Percentiles rank a stretch among this genome's conserved stretches.
Evolutionary conservation across 2,888 invertebrate species (phyloP).

Genomic region (Cyaniris semiargus): DNA sequence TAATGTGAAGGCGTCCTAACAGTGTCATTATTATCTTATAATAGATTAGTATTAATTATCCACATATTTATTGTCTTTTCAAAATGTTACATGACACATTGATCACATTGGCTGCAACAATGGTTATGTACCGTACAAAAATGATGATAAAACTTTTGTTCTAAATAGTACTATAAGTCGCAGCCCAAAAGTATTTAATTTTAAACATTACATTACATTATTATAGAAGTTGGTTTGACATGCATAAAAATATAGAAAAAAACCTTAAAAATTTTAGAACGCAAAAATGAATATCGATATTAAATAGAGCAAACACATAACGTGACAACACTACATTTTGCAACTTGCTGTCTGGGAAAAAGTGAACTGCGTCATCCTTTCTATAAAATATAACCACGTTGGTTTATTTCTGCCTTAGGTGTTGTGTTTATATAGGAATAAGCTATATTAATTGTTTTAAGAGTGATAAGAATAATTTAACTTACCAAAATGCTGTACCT

Average conservation of each 20-base stretch:
- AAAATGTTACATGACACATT: too few relatives aligned
- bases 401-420: neutral
- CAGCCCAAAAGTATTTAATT: neutral
- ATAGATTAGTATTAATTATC: too few relatives aligned
- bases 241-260: neutral
- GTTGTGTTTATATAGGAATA: constrained; percentile 25
- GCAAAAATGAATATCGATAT: neutral
- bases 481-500: constrained; percentile 93
- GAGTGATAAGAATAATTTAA: constrained; percentile 41
- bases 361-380: constrained; percentile 21
- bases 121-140: neutral
- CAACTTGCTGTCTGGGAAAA: constrained; percentile 6
- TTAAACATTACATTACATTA: neutral
- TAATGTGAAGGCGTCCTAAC: too few relatives aligned
- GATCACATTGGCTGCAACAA: too few relatives aligned
- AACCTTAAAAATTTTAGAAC: neutral
- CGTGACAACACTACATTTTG: constrained; percentile 16
- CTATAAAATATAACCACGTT: neutral
- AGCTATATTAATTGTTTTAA: constrained; percentile 36
- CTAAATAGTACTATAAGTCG: neutral
- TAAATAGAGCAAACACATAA: neutral
- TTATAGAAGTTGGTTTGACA: neutral
- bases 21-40: neutral
- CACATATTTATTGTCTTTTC: neutral
- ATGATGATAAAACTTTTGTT: neutral